phyloP scores from a whole-genome alignment of 1,140 invertebrate genomes.

The Eulimnadia texana region DNA sequence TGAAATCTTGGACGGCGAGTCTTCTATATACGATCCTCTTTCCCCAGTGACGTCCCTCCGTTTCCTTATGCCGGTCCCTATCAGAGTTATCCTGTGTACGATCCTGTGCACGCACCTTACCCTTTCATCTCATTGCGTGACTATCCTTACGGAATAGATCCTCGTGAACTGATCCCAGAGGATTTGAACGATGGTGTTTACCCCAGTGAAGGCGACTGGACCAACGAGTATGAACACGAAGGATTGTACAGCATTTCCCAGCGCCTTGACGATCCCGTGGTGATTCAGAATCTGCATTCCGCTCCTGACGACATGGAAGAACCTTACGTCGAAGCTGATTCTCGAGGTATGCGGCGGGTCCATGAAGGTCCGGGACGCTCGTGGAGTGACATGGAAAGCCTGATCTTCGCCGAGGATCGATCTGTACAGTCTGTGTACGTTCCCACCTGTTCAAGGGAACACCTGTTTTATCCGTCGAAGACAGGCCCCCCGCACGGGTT shows the following conservation, averaged over 20 bases:
- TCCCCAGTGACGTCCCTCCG: conserved; percentile 4
- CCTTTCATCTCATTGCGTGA: neutral
- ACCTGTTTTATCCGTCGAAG: conserved; percentile 6
- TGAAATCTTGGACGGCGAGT: neutral
- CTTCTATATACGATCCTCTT: conserved; percentile 13
- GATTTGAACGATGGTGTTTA: neutral
- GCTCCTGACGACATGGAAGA: neutral
- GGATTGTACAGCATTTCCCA: neutral
- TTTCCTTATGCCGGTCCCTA: neutral
- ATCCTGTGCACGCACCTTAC: neutral
- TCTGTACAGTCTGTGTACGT: conserved; percentile 4
- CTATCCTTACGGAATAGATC: neutral
- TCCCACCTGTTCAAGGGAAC: conserved; percentile 8
- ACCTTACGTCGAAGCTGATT: neutral
- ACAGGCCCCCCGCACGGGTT: neutral
- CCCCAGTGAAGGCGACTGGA: neutral
- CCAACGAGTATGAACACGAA: neutral
- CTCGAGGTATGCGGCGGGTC: neutral
- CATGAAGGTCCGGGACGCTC: neutral
- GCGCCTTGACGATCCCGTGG: neutral
- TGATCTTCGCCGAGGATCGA: conserved; percentile 24
- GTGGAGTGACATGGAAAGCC: conserved; percentile 26
- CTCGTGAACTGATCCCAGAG: too few relatives aligned
- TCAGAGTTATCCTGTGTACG: neutral
- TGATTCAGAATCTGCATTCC: neutral